Base-by-base conservation (phyloP, 2,113 vertebrate species). In the Malurus melanocephalus region DNA sequence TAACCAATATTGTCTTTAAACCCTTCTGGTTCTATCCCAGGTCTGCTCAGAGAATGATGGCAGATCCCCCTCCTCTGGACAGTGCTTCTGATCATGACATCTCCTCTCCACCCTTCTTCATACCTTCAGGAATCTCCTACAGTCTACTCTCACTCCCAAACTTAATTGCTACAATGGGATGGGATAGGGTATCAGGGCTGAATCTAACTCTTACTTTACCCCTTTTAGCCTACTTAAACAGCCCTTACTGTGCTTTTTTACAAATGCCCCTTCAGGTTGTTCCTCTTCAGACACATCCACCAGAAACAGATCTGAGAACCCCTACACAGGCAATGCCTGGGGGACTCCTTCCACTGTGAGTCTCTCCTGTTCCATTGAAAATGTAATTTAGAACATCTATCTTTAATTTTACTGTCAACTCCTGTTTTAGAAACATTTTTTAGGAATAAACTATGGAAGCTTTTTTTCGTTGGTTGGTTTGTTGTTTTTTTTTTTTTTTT, bases 271-370 rank as follows among this genome's bases (percentile, higher is more conserved):
- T n/a, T 78, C 40, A 62, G 40, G 32, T 0, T 77, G 32, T 51
- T 8, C 61, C 14, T 30, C 9, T 71, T 67, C n/a, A 43, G 49
- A 49, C 13, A 57, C 0, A 45, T 3, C 30, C 35, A 33, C 11
- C 40, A 66, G 35, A 73, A 90, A 86, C 7, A 56, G 52, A 51
- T 11, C 30, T 32, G 30, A 77, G 48, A 69, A 33, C 0, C 1
- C 12, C 15, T 16, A 71, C 4, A 11, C 7, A 66, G 15, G 42
- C 40, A 78, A 22, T 10, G 10, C 7, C 22, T 0, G 0, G 7
- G 24, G 9, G 6, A 43, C 30, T 57, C 23, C 40, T 51, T 35
- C 17, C 33, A 45, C 26, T 77, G 15, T 10, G n/a, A 61, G 32
- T 64, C 33, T 28, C 42, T 14, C 38, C 49, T 12, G 4, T 45